Evolutionary conservation across 2,888 invertebrate genomes (phyloP).

Genomic region (Drymonia ruficornis): DNA sequence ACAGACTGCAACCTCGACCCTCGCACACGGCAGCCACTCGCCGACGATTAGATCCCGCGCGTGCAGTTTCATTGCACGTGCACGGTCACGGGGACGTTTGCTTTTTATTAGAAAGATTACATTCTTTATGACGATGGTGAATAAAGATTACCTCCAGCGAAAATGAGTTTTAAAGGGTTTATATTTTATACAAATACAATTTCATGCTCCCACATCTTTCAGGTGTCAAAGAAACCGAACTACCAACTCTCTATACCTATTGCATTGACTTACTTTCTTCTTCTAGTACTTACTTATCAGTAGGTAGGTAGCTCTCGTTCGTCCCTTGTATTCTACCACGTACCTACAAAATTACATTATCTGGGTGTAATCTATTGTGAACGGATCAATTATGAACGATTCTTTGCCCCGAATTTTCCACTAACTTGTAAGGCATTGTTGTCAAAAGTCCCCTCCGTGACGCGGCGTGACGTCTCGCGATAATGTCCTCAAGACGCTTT

Average conservation of each 20-base stretch:
- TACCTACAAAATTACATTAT: not conserved
- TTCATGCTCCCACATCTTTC: no score
- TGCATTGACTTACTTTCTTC: no score
- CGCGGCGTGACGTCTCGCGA: conserved; percentile 16
- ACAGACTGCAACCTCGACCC: not conserved
- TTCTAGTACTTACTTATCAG: no score
- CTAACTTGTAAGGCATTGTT: conserved; percentile 1
- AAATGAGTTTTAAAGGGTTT: no score
- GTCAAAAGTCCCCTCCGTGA: conserved; percentile 1
- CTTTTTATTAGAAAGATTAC: not conserved
- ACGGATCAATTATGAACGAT: not conserved
- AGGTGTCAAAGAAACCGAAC: no score
- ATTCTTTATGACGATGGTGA: not conserved
- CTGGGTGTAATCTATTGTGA: not conserved
- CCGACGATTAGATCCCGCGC: conserved; percentile 2
- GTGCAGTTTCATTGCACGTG: not conserved
- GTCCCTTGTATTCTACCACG: not conserved
- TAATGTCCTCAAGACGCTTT: conserved; percentile 58
- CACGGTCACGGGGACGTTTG: not conserved
- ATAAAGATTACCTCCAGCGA: not conserved
- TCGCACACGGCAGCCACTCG: no score
- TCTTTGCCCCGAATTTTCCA: not conserved
- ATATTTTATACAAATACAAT: no score
- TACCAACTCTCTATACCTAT: no score
- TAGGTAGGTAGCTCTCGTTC: no score